These are phyloP conservation scores for Sinonovacula constricta DNA, from an alignment of 1,140 invertebrate species.

Conservation along the genomic window DNA sequence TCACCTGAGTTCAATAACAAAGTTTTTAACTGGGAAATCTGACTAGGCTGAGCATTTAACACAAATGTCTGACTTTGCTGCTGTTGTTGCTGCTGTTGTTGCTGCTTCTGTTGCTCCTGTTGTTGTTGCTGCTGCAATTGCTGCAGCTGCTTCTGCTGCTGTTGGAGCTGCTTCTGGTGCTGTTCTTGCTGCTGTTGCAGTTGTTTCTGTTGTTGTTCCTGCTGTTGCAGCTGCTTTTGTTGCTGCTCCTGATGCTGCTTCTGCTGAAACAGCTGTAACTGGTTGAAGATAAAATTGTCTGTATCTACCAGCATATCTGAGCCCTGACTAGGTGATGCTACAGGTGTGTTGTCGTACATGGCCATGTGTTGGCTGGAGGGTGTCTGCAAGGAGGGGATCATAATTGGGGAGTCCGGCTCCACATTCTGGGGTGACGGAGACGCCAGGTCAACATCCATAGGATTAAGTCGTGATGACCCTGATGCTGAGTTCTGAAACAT, in stretches of 20 bases:
- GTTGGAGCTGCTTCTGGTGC: conserved; percentile 28
- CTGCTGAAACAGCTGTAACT: conserved; percentile 34
- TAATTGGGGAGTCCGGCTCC: neutral
- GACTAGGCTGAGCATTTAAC: neutral
- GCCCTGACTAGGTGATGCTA: neutral
- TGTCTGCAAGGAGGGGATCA: conserved; percentile 27
- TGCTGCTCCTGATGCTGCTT: conserved; percentile 38
- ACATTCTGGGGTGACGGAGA: neutral
- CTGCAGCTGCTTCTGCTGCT: conserved; percentile 30
- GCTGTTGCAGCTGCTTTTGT: conserved; percentile 20
- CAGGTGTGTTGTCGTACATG: no score
- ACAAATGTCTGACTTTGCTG: neutral
- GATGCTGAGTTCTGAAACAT: no score
- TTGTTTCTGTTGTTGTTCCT: conserved; percentile 5
- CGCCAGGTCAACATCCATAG: conserved; percentile 35
- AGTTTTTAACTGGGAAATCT: neutral
- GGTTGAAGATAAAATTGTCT: conserved; percentile 35
- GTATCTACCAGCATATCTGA: conserved; percentile 33
- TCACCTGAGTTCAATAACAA: conserved; percentile 6
- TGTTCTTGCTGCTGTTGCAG: neutral
- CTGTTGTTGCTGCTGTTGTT: conserved; percentile 17
- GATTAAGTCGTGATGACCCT: conserved; percentile 29
- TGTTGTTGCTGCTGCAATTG: conserved; percentile 20
- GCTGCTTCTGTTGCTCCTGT: conserved; percentile 29
- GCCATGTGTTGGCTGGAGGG: no score